These are phyloP conservation scores for Drosophila littoralis DNA, from an alignment of 1,140 invertebrate genomes.

Conservation along the genomic window DNA sequence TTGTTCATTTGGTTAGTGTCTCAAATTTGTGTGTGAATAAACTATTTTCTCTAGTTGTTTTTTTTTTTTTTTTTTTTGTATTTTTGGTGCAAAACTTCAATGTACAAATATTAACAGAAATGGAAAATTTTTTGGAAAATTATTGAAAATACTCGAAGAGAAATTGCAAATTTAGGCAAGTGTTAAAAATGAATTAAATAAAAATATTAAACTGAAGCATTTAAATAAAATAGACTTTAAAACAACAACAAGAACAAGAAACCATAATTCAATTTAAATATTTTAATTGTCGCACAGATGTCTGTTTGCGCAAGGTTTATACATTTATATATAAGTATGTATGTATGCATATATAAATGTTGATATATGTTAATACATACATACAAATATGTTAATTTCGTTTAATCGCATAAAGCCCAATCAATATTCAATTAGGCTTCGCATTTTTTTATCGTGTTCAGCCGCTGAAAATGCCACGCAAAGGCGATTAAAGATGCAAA, in stretches of 20 bases:
- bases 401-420: neutral
- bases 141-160: neutral
- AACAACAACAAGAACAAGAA: too few relatives aligned
- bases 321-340: too few relatives aligned
- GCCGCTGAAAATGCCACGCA: neutral
- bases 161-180: constrained; percentile 9
- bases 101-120: neutral
- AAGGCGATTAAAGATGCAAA: neutral
- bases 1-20: constrained; percentile 20
- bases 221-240: too few relatives aligned
- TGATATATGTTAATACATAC: neutral
- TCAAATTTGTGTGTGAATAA: neutral
- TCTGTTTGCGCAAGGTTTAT: too few relatives aligned
- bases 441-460: neutral
- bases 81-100: constrained; percentile 26
- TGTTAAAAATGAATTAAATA: constrained; percentile 6
- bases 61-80: constrained; percentile 30
- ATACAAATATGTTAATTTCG: neutral
- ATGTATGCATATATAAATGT: neutral
- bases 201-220: neutral
- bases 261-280: too few relatives aligned
- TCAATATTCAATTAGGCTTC: neutral
- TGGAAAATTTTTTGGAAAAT: neutral
- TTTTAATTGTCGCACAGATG: too few relatives aligned
- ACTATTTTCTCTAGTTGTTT: neutral